Conservation (phyloP, 2,888 invertebrate genomes). For the Drosophila stalkeri region DNA sequence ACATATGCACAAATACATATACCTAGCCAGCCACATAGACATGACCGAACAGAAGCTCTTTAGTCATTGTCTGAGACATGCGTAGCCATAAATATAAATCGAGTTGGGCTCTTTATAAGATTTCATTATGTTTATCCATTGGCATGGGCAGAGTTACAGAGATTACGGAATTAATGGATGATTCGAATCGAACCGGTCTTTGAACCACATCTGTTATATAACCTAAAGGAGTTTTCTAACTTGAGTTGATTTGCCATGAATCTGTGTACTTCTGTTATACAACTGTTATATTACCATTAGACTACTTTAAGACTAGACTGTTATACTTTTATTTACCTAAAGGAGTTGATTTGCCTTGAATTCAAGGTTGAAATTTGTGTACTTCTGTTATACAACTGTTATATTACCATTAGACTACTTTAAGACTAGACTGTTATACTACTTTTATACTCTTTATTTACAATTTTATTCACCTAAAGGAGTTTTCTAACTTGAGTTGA, state of each 20-base stretch:
- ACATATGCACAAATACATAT: background rate
- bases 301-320: no score
- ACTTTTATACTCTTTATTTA: background rate
- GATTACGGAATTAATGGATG: background rate
- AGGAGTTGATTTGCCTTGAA: no score
- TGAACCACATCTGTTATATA: background rate
- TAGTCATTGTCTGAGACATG: background rate
- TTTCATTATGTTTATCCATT: background rate
- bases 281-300: background rate
- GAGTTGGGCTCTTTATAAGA: background rate
- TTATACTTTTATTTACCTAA: background rate
- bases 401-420: background rate
- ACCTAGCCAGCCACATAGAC: background rate
- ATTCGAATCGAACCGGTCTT: no score
- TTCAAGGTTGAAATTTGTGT: no score
- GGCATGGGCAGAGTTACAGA: background rate
- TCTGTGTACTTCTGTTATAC: background rate
- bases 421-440: background rate
- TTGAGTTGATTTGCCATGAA: no score
- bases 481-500: background rate
- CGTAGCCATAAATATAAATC: slow-evolving; percentile 11
- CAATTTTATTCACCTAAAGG: no score
- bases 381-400: background rate
- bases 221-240: background rate
- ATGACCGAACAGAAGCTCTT: slow-evolving; percentile 12